Evolutionary conservation across 2,797 vertebrate genomes (phyloP).

Genomic region (Enteromius afrohamiltoni): DNA sequence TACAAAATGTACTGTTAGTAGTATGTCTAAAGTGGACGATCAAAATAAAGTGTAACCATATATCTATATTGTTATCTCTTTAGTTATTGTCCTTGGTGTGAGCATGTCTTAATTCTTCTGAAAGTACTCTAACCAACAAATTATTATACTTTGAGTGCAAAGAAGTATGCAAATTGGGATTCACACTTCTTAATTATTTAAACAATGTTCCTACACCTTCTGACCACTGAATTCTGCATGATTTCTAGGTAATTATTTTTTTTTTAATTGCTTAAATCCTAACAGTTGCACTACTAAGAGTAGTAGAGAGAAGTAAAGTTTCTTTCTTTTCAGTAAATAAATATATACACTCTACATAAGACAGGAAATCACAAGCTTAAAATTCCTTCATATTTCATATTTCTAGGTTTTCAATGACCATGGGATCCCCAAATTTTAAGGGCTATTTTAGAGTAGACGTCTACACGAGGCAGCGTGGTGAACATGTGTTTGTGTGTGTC

Average conservation of each 20-base stretch:
- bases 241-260: not conserved
- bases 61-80: too few relatives aligned
- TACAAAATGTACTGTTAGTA: too few relatives aligned
- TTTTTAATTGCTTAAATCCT: not conserved
- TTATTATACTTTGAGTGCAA: not conserved
- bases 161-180: not conserved
- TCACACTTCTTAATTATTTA: not conserved
- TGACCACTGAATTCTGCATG: not conserved
- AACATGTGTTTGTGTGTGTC: slow-evolving; percentile 33
- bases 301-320: too few relatives aligned
- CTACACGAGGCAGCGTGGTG: slow-evolving; percentile 8
- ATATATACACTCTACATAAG: not conserved
- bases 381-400: not conserved
- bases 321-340: not conserved
- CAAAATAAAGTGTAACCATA: too few relatives aligned
- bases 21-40: too few relatives aligned
- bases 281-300: not conserved
- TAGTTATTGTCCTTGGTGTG: too few relatives aligned
- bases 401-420: not conserved
- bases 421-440: not conserved
- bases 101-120: too few relatives aligned
- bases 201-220: not conserved
- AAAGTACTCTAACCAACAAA: not conserved
- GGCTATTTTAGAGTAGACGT: not conserved
- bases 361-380: not conserved